Evolutionary conservation across 2,888 invertebrate genomes (phyloP).

Genomic region (Pachydiplax longipennis): DNA sequence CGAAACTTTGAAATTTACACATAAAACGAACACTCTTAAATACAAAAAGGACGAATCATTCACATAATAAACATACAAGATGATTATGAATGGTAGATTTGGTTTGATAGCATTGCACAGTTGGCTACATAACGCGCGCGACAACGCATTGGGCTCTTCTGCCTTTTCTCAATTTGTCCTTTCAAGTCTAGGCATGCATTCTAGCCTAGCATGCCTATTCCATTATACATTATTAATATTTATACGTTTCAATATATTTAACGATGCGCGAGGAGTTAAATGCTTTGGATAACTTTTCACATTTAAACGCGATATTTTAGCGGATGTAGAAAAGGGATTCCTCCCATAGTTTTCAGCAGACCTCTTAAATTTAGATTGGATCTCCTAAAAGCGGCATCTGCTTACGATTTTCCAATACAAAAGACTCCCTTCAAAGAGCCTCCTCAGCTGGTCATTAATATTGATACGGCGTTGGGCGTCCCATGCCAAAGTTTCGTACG

Average conservation of each 20-base stretch:
- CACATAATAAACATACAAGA: neutral
- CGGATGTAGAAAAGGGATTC: neutral
- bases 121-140: neutral
- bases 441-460: neutral
- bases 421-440: neutral
- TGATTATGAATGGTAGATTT: neutral
- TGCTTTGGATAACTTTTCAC: neutral
- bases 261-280: neutral
- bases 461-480: neutral
- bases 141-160: too few relatives aligned
- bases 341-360: neutral
- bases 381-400: neutral
- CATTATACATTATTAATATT: neutral
- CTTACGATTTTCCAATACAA: neutral
- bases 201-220: neutral
- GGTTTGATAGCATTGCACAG: constrained; percentile 12
- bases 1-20: neutral
- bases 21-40: neutral
- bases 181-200: neutral
- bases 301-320: neutral
- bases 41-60: neutral
- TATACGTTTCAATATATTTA: neutral
- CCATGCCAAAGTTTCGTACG: neutral
- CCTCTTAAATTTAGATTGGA: neutral
- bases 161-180: too few relatives aligned